phyloP scores from a whole-genome alignment of 2,888 invertebrate genomes.

The Nomada ferruginata region DNA sequence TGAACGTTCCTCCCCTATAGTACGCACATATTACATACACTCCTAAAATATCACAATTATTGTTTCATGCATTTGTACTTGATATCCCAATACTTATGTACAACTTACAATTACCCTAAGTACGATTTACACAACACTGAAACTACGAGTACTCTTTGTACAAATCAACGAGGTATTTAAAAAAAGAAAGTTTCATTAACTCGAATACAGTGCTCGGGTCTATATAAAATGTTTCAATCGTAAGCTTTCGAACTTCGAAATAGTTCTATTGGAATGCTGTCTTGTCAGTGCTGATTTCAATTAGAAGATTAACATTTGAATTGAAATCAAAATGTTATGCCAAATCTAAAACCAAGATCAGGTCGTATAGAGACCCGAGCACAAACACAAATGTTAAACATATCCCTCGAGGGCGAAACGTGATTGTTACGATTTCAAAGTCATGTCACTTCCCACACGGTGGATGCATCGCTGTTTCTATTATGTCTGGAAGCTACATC shows the following conservation, averaged over 20 bases:
- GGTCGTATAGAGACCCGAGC: background rate
- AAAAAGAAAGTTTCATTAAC: too few relatives aligned
- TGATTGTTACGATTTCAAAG: background rate
- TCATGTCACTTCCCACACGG: constrained; percentile 79
- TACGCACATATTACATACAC: background rate
- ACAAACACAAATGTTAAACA: constrained; percentile 7
- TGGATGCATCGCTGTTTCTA: constrained; percentile 81
- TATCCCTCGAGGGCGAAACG: background rate
- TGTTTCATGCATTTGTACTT: constrained; percentile 12
- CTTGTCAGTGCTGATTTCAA: too few relatives aligned
- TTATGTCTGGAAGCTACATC: constrained; percentile 85
- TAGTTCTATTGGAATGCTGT: too few relatives aligned
- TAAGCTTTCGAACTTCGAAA: too few relatives aligned
- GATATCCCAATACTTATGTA: constrained; percentile 8
- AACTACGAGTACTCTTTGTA: background rate
- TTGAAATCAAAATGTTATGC: too few relatives aligned
- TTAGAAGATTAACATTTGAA: too few relatives aligned
- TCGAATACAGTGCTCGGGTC: too few relatives aligned
- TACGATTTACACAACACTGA: background rate
- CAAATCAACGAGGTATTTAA: constrained; percentile 6
- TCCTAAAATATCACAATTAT: constrained; percentile 45
- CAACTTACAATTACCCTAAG: background rate
- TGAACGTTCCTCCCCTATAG: background rate
- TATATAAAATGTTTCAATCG: background rate
- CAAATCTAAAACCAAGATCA: too few relatives aligned